phyloP scores from a whole-genome alignment of 1,140 invertebrate genomes.

The Coelopa frigida region DNA sequence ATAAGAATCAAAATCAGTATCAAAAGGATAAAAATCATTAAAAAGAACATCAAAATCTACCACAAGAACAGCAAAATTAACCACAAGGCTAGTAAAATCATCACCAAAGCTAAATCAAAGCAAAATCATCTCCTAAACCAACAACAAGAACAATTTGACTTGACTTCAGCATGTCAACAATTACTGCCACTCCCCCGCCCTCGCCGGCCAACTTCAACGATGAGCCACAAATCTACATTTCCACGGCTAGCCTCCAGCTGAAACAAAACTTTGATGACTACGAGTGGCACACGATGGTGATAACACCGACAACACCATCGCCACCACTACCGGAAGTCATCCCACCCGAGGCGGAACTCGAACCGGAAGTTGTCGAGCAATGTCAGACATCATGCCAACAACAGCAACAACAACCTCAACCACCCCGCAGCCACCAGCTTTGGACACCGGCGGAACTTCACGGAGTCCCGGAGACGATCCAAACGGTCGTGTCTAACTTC shows the following conservation, averaged over 20 bases:
- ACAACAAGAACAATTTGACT: constrained; percentile 1
- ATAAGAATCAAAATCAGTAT: no score
- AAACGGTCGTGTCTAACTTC: constrained; percentile 12
- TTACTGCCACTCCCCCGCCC: constrained; percentile 8
- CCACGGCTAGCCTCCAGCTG: constrained; percentile 24
- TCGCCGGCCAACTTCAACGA: constrained; percentile 11
- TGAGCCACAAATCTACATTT: constrained; percentile 24
- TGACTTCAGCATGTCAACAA: constrained; percentile 22
- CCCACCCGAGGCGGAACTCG: background rate
- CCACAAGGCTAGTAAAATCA: no score
- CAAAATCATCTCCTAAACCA: background rate
- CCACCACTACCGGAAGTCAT: background rate
- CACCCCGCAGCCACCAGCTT: background rate
- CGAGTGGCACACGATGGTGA: constrained; percentile 30
- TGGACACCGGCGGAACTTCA: constrained; percentile 8
- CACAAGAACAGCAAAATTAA: no score
- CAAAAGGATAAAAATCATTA: no score
- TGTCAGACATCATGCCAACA: background rate
- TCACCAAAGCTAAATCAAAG: no score
- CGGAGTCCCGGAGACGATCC: no score
- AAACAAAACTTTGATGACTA: constrained; percentile 16
- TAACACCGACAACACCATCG: constrained; percentile 12
- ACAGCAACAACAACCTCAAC: no score
- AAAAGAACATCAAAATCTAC: no score
- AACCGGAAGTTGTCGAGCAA: background rate